These are phyloP conservation scores for Alviniconcha marisindica DNA, from an alignment of 1,140 invertebrate genomes.

Conservation along the genomic window DNA sequence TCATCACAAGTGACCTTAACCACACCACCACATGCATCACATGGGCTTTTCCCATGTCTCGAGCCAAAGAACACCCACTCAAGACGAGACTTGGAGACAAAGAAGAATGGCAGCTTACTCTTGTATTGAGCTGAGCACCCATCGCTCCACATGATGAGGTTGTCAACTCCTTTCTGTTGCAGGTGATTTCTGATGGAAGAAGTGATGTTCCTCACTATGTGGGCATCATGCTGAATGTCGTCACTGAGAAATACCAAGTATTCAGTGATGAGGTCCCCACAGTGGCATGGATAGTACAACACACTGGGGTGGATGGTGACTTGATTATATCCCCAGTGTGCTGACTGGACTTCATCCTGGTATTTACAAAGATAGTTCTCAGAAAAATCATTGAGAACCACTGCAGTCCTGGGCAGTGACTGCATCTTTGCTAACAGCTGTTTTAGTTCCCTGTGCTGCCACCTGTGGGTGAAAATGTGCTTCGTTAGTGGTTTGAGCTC, in stretches of 20 bases:
- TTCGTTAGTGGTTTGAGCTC: not conserved
- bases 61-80: constrained; percentile 13
- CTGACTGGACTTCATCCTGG: constrained; percentile 36
- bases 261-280: not conserved
- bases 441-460: not conserved
- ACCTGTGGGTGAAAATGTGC: not conserved
- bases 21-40: constrained; percentile 16
- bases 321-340: constrained; percentile 24
- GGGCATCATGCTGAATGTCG: not conserved
- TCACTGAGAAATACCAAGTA: not conserved
- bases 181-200: not conserved
- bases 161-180: not conserved
- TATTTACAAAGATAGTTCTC: constrained; percentile 27
- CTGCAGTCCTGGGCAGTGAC: not conserved
- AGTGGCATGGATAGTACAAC: constrained; percentile 20
- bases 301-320: constrained; percentile 38
- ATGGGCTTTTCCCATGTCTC: constrained; percentile 7
- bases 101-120: constrained; percentile 10
- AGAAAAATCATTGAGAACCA: constrained; percentile 30
- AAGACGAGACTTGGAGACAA: not conserved
- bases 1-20: not conserved
- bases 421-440: not conserved
- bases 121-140: constrained; percentile 16
- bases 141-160: constrained; percentile 4
- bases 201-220: not conserved